phyloP scores from a whole-genome alignment of 1,140 invertebrate genomes.

The Bicyclus anynana region DNA sequence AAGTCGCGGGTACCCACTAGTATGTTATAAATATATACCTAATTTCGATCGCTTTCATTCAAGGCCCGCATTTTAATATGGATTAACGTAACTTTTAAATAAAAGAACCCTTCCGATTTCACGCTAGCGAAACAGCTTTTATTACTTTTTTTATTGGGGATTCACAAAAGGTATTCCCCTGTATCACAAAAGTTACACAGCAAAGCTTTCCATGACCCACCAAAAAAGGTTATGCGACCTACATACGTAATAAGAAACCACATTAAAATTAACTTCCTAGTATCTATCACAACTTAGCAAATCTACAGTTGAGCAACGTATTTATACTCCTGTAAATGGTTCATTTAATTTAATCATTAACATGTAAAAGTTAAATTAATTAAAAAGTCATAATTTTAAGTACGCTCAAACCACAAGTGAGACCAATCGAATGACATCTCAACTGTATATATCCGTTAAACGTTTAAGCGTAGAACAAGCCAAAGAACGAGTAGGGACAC shows the following conservation, averaged over 20 bases:
- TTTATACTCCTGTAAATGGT: too few species aligned
- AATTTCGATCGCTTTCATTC: too few species aligned
- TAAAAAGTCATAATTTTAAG: too few species aligned
- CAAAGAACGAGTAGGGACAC: too few species aligned
- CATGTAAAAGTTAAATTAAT: too few species aligned
- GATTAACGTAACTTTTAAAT: neutral
- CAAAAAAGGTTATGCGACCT: conserved; percentile 16
- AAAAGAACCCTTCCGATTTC: neutral
- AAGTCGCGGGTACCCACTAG: too few species aligned
- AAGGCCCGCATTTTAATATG: neutral
- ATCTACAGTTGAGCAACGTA: neutral
- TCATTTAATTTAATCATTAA: too few species aligned
- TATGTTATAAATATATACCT: too few species aligned
- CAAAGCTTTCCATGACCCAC: conserved; percentile 10
- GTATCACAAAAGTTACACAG: neutral
- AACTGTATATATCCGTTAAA: too few species aligned
- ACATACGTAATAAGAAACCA: conserved; percentile 14
- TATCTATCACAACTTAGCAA: neutral
- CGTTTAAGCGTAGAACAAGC: too few species aligned
- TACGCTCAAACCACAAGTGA: too few species aligned
- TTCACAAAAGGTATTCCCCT: conserved; percentile 2
- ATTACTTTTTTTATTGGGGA: conserved; percentile 2
- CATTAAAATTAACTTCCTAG: conserved; percentile 24
- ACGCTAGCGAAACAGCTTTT: neutral
- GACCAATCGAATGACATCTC: too few species aligned